Percentiles rank a stretch among this genome's conserved stretches.
Evolutionary conservation across 2,888 invertebrate genomes (phyloP).

Genomic region (Galerucella calmariensis): DNA sequence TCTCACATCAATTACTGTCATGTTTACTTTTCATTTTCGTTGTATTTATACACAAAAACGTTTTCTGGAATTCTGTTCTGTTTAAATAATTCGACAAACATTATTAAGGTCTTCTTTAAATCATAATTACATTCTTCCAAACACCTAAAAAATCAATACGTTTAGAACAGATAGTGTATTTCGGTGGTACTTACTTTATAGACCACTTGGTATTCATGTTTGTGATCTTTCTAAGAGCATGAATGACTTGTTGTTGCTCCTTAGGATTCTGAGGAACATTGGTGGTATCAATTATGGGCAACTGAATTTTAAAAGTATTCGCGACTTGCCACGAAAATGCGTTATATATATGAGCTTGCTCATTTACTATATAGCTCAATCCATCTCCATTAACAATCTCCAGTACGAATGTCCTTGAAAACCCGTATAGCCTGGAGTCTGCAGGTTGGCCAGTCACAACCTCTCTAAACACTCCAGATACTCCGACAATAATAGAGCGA

Average conservation of each 20-base stretch:
- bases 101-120: slow-evolving; percentile 66
- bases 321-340: slow-evolving; percentile 53
- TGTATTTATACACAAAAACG: slow-evolving; percentile 46
- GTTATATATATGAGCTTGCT: slow-evolving; percentile 73
- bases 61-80: slow-evolving; percentile 58
- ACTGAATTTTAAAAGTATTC: slow-evolving; percentile 53
- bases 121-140: slow-evolving; percentile 75
- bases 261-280: slow-evolving; percentile 46
- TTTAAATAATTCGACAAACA: slow-evolving; percentile 65
- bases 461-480: slow-evolving; percentile 76
- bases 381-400: slow-evolving; percentile 65
- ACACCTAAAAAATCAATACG: slow-evolving; percentile 65
- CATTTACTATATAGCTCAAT: slow-evolving; percentile 75
- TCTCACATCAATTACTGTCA: background rate
- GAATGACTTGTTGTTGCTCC: slow-evolving; percentile 54
- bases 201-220: slow-evolving; percentile 58
- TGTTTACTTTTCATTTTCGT: background rate
- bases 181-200: slow-evolving; percentile 55
- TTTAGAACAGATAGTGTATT: background rate
- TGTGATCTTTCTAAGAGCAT: slow-evolving; percentile 55
- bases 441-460: slow-evolving; percentile 63
- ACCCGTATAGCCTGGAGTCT: slow-evolving; percentile 67
- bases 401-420: slow-evolving; percentile 71
- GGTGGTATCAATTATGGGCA: slow-evolving; percentile 39
- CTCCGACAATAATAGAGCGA: slow-evolving; percentile 67